Percentiles rank a stretch among this genome's conserved stretches.
phyloP scores from a whole-genome alignment of 2,888 invertebrate genomes.

The Saturnia japonica region DNA sequence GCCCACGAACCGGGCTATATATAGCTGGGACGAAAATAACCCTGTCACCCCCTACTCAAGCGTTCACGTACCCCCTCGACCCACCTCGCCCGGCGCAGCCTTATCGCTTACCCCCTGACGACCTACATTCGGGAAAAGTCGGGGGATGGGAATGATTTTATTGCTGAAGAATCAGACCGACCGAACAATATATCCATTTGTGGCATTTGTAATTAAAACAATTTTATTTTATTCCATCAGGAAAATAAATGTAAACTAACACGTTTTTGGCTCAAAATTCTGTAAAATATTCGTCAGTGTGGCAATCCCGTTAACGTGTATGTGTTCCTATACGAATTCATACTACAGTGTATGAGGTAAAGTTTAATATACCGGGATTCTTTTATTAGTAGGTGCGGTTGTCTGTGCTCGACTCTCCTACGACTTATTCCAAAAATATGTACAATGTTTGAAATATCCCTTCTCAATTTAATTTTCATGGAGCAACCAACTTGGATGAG shows the following conservation, averaged over 20 bases:
- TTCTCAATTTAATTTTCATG: no score
- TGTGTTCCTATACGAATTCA: no score
- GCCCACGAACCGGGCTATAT: constrained; percentile 61
- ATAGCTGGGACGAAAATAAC: constrained; percentile 65
- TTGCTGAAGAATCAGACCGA: constrained; percentile 8
- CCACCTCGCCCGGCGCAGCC: constrained; percentile 18
- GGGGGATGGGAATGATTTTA: neutral
- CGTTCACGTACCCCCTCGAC: constrained; percentile 25
- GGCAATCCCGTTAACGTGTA: no score
- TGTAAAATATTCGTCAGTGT: neutral
- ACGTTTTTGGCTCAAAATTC: neutral
- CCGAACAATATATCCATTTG: neutral
- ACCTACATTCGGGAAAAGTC: constrained; percentile 40
- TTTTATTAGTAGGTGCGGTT: no score
- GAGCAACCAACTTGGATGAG: no score
- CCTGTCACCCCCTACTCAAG: constrained; percentile 27
- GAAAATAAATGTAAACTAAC: no score
- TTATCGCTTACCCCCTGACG: constrained; percentile 33
- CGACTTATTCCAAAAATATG: no score
- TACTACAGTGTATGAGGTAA: neutral
- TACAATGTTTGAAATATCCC: no score
- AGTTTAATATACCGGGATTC: neutral
- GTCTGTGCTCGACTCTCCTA: no score
- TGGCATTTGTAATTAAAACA: neutral
- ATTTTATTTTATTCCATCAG: no score